phyloP scores from a whole-genome alignment of 1,140 invertebrate species.

The Listronotus bonariensis region DNA sequence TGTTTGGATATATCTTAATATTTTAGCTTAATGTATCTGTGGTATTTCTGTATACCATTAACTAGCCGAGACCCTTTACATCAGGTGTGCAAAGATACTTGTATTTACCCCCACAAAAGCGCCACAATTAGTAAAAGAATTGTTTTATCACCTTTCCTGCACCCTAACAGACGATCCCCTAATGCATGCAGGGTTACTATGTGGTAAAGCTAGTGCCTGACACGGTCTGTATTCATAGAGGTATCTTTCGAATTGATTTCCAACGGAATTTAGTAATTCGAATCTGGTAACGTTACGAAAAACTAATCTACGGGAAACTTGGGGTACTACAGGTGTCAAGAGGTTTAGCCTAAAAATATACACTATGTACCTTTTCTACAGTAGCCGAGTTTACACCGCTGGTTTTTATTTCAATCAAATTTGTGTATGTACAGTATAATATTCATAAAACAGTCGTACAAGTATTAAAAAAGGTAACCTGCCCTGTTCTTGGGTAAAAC shows the following conservation, averaged over 20 bases:
- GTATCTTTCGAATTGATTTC: conserved; percentile 34
- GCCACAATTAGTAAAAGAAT: conserved; percentile 4
- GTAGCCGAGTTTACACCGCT: no score
- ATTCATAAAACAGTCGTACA: no score
- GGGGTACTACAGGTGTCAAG: conserved; percentile 19
- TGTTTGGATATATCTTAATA: no score
- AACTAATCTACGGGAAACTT: conserved; percentile 32
- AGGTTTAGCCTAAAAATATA: conserved; percentile 19
- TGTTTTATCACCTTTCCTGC: conserved; percentile 27
- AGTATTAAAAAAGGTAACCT: no score
- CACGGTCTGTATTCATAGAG: conserved; percentile 27
- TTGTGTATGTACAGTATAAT: no score
- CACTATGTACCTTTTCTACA: no score
- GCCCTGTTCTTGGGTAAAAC: no score
- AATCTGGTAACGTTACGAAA: conserved; percentile 34
- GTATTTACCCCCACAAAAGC: not conserved
- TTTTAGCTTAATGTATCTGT: no score
- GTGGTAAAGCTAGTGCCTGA: conserved; percentile 22
- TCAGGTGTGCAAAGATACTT: not conserved
- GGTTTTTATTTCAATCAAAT: no score
- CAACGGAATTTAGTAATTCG: conserved; percentile 33
- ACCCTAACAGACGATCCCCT: not conserved
- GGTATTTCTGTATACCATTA: no score
- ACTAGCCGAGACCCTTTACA: no score
- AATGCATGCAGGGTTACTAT: conserved; percentile 13